Percentiles rank a stretch among this genome's conserved stretches.
Conservation (phyloP, 2,797 vertebrate species). For the Hybognathus amarus region DNA sequence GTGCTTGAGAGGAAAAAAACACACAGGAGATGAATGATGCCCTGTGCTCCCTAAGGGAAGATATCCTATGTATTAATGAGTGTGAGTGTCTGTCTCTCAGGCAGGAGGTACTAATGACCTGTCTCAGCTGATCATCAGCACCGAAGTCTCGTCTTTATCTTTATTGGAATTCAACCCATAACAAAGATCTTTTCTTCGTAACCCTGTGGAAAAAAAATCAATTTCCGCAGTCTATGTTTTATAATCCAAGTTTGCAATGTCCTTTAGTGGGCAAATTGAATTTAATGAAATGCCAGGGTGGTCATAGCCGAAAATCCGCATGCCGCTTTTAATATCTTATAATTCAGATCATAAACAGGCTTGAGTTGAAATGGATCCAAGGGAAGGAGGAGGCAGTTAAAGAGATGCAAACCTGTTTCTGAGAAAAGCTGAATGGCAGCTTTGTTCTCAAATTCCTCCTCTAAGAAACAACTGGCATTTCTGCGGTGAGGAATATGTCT, state of each 20-base stretch:
- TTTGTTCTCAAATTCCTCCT: conserved; percentile 31
- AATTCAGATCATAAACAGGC: conserved; percentile 4
- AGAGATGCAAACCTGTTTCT: conserved; percentile 1
- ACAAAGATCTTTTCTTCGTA: neutral
- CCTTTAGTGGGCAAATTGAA: conserved; percentile 46
- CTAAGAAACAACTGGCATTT: conserved; percentile 9
- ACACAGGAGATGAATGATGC: conserved; percentile 20
- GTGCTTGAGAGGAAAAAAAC: neutral
- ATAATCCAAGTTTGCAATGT: conserved; percentile 47
- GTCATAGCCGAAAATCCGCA: neutral
- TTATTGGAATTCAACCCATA: conserved; percentile 9
- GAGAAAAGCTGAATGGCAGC: conserved; percentile 1
- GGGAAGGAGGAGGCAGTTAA: neutral
- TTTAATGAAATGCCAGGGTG: conserved; percentile 46
- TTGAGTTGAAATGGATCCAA: neutral
- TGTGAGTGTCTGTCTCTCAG: conserved; percentile 23
- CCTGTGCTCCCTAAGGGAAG: conserved; percentile 20
- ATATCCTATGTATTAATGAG: conserved; percentile 40
- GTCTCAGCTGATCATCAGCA: conserved; percentile 24
- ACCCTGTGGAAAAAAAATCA: conserved; percentile 22
- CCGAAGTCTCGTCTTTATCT: neutral
- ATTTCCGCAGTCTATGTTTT: conserved; percentile 42
- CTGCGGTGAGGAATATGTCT: conserved; percentile 11
- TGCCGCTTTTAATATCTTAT: neutral
- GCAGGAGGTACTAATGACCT: conserved; percentile 27